Base-by-base conservation (phyloP, 2,888 invertebrate genomes). In the Caenorhabditis sp. region DNA sequence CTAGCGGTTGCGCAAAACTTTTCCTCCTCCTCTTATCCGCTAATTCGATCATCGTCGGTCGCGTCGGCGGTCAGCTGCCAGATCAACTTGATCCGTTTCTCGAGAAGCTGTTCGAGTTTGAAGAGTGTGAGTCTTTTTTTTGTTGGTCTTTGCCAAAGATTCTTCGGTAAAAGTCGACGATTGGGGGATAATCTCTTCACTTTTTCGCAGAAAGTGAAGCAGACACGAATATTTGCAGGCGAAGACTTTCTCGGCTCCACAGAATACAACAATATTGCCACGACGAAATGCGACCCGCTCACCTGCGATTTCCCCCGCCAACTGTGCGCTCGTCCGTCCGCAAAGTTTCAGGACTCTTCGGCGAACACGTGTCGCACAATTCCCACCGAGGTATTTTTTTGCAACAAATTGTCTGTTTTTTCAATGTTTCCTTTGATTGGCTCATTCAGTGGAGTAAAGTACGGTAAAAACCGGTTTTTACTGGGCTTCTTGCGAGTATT, bases 241-340 rank as follows among this genome's bases (percentile, higher is more conserved):
- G 88, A 88, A 70, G 78, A 86, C 20, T 87, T 87, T 62, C 68
- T 88, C 8, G 68, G 80, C n/a, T 81, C 83, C 30, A 79, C 72
- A 11, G 81, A 83, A 20, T 88, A 82, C 66, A 79, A 82, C 9
- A 78, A 84, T 20, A 83, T 88, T 9, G 80, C 81, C 26, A 88
- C 88, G 2, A 53, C 76, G 8, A 79, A 84, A 30, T 88, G 88
- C 68, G 71, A 66, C 13, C 87, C 88, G 2, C 77, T 78, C 55
- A 78, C 61, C 1, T 88, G 88, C 63, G 85, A 87, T 50, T 88
- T 88, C 53, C 88, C 88, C 6, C 62, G 79, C 24, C 84, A 88
- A 63, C 22, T 88, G 8, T 88, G 88, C 56, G 83, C 81, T 53
- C 55, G 88, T 35, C 83, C 85, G 13, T 70, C 86, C 8, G 75